Evolutionary conservation across 2,797 vertebrate genomes (phyloP).

Genomic region (Acanthiza pusilla): DNA sequence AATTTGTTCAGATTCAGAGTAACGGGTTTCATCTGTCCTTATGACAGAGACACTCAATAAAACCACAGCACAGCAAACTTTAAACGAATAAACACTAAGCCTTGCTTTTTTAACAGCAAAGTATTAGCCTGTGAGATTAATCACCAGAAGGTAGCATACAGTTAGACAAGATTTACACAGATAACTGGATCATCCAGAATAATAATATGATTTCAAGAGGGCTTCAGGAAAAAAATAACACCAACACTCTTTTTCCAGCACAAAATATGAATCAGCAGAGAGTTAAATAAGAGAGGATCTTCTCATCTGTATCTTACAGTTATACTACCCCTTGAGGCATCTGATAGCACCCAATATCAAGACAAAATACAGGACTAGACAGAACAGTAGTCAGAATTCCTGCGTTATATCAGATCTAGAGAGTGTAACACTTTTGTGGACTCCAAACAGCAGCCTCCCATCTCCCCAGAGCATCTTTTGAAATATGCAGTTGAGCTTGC

Average conservation of each 20-base stretch:
- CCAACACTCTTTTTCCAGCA: background rate
- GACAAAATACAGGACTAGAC: constrained; percentile 31
- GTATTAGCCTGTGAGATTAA: background rate
- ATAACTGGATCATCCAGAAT: background rate
- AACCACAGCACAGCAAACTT: background rate
- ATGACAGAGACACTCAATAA: background rate
- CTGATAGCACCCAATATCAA: background rate
- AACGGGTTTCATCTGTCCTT: background rate
- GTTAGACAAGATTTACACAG: background rate
- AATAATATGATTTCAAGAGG: background rate
- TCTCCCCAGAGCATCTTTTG: constrained; percentile 15
- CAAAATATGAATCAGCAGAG: background rate
- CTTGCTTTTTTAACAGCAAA: background rate
- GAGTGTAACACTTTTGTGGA: background rate
- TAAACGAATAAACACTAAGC: background rate
- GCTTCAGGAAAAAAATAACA: background rate
- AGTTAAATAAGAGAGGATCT: background rate
- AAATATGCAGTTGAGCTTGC: background rate
- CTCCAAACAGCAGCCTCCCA: constrained; percentile 1
- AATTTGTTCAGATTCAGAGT: background rate
- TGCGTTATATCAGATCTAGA: background rate
- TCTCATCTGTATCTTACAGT: background rate
- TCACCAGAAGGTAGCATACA: background rate
- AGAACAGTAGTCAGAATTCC: constrained; percentile 26
- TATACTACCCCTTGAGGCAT: background rate